Base-by-base conservation (phyloP, 2,888 invertebrate species). In the Temnothorax ravouxi region DNA sequence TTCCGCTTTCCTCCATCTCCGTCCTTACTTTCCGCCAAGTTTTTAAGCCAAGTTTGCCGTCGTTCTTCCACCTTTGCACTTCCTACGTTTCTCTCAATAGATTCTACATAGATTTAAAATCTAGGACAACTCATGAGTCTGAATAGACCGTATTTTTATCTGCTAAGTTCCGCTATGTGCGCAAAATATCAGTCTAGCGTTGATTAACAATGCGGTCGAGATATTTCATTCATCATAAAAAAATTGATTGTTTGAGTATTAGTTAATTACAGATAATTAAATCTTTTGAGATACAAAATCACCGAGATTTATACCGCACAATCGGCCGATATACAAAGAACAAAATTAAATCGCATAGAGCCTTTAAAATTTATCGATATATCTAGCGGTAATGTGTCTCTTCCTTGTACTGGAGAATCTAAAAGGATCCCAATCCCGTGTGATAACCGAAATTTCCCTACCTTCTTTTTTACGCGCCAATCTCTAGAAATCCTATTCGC, bases 1-100 rank as follows among this genome's bases (percentile, higher is more conserved):
- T 76, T 75, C 62, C 81, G 62, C 34, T 62, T 44, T 18, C 41
- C 81, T 47, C 21, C 62, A 59, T 52, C 25, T 1, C 29, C 25
- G 5, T 11, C n/a, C 18, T 29, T 44, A 47, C 69, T 67, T 54
- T 74, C 64, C 29, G 52, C 62, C 74, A 83, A 86, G 72, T 89
- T 86, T 88, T 88, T 87, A 85, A 90, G 90, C 87, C 88, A 87
- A 90, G 85, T 89, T 88, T 88, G 86, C 64, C 84, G 84, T 81
- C 80, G 74, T 88, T 86, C 82, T 71, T 79, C 59, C 44, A 61
- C 13, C n/a, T 67, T 25, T 15, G 41, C 62, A 29, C 62, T 47
- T 75, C 38, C 21, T 38, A 18, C 44, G 38, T 77, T 61, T 71
- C 59, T 59, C 59, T 59, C 72, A 47, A 71, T 71, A 38, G 79